These are phyloP conservation scores for Papilio elwesi DNA, from an alignment of 2,888 invertebrate genomes.

Conservation along the genomic window DNA sequence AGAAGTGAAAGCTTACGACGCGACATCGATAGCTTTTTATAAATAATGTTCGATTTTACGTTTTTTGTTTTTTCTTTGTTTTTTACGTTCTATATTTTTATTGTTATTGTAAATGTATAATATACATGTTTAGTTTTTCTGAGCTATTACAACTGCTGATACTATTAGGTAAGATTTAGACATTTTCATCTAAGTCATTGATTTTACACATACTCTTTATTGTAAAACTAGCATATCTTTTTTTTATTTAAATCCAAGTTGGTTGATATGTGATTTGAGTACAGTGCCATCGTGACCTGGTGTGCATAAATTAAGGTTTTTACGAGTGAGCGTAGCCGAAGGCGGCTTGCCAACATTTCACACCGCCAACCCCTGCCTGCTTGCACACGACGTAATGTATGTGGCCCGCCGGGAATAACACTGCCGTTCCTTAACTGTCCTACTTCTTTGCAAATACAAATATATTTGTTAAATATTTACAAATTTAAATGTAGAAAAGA, in stretches of 20 bases:
- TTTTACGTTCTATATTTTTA: no score
- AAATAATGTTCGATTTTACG: neutral
- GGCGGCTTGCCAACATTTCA: conserved; percentile 22
- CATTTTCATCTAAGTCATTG: no score
- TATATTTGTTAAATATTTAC: neutral
- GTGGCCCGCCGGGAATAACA: conserved; percentile 20
- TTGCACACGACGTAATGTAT: conserved; percentile 28
- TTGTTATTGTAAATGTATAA: no score
- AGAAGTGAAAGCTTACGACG: conserved; percentile 31
- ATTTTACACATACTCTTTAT: no score
- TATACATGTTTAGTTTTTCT: no score
- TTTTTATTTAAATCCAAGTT: neutral
- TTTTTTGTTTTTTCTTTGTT: no score
- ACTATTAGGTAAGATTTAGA: no score
- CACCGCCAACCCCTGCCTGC: conserved; percentile 25
- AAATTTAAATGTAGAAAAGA: neutral
- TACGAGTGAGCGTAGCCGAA: conserved; percentile 11
- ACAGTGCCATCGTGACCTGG: conserved; percentile 18
- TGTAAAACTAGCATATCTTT: neutral
- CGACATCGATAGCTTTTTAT: conserved; percentile 13
- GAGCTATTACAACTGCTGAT: no score
- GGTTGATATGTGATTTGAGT: conserved; percentile 2
- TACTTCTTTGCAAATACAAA: neutral
- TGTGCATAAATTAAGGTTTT: conserved; percentile 35
- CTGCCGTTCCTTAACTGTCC: conserved; percentile 21